These are phyloP conservation scores for Anadara kagoshimensis DNA, from an alignment of 1,140 invertebrate species.

Conservation along the genomic window DNA sequence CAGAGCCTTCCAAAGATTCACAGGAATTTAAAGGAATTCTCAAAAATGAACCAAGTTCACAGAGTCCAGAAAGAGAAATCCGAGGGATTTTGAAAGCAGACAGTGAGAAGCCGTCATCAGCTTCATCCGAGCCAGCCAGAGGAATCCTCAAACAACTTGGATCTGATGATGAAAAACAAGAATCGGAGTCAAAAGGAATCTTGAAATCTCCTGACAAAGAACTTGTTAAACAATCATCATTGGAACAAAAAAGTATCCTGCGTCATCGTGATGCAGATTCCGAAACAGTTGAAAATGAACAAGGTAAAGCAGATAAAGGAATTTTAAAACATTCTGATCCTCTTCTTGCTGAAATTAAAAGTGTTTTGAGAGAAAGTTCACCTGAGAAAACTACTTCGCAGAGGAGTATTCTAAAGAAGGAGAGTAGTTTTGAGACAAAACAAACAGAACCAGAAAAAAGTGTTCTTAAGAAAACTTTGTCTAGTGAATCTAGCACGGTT, in stretches of 20 bases:
- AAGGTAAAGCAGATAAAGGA: constrained; percentile 34
- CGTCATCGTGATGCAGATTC: constrained; percentile 7
- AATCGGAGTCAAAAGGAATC: too few species aligned
- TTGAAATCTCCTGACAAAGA: too few species aligned
- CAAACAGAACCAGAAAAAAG: constrained; percentile 76
- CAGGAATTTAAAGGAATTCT: constrained; percentile 5
- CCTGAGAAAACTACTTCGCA: constrained; percentile 44
- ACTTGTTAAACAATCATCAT: too few species aligned
- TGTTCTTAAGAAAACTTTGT: constrained; percentile 76
- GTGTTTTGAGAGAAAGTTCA: constrained; percentile 10
- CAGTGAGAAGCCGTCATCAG: too few species aligned
- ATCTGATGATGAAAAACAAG: too few species aligned
- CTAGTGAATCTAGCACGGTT: neutral
- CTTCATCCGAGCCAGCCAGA: too few species aligned
- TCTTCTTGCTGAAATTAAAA: constrained; percentile 23
- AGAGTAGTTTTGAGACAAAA: constrained; percentile 55
- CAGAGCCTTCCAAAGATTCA: neutral
- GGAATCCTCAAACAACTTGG: too few species aligned
- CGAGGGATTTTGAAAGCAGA: constrained; percentile 46
- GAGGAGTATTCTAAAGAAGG: constrained; percentile 58
- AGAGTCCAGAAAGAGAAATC: constrained; percentile 25
- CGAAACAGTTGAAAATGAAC: neutral
- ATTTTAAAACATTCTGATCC: constrained; percentile 52
- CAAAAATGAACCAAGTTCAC: constrained; percentile 6
- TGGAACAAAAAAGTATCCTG: too few species aligned